Base-by-base conservation (phyloP, 2,113 vertebrate species). In the Forbesichthys agassizii region DNA sequence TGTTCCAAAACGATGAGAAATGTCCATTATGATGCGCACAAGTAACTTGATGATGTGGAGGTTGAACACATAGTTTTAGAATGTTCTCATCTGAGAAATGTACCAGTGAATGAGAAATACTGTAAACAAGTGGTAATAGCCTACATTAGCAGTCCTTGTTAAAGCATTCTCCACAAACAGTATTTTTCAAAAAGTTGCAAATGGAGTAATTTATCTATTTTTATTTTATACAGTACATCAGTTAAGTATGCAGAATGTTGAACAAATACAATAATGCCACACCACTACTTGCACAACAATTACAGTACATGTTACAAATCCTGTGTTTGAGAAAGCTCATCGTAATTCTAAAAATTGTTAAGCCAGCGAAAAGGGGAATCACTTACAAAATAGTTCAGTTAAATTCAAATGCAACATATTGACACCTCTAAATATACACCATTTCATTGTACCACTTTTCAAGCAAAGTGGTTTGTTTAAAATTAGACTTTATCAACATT, bases 201-300 rank as follows among this genome's bases (percentile, higher is more conserved):
- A 74, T 57, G 70, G 61, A 68, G 16, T 8, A 33, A 67, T 70
- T 73, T 42, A 13, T 71, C 59, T 33, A 58, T n/a, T 56, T 52
- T 33, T 16, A 51, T 68, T 33, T 8, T 36, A 9, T 12, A 12
- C 75, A 64, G 1, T 12, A 12, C 75, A 64, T 3, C n/a, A 64
- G 81, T 75, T 64, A 65, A 66, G 47, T 66, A 74, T 69, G 11
- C 33, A 75, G 59, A 73, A 80, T 7, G 73, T 74, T 66, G 52
- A 63, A 78, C 78, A 79, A 63, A 79, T 52, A 89, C 87, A 79
- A 58, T 77, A 84, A 86, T 86, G 84, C 87, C 84, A 89, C 79
- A 69, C 64, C 80, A 88, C 88, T 67, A 83, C 65, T 70, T 66
- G 74, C 82, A 89, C 88, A 51, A 86, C 36, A 75, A 86, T 61